Base-by-base conservation (phyloP, 2,797 vertebrate genomes). In the Taeniopygia guttata region DNA sequence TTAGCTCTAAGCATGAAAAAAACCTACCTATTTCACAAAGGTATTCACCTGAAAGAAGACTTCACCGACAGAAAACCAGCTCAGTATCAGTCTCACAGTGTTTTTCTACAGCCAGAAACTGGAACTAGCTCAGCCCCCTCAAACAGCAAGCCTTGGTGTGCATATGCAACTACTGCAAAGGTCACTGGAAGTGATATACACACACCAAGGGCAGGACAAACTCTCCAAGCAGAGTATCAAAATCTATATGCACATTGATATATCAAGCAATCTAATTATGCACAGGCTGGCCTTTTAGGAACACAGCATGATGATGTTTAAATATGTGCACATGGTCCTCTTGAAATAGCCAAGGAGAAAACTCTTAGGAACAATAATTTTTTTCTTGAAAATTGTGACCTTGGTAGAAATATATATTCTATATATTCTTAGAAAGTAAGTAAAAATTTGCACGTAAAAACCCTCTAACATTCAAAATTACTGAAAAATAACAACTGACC, bases 401-500 rank as follows among this genome's bases (percentile, higher is more conserved):
- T 64, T 36, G 5, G 15, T 23, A 72, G 29, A 74, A 89, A 75
- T 3, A 20, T 38, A 38, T 38, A 38, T 38, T 38, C 11, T 38
- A 38, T 38, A 38, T 0, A 0, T 36, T 74, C 60, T 70, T 63
- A 30, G 18, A 77, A 59, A 82, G 23, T 5, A 80, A 3, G 7
- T 15, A 62, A 77, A 94, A 42, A 38, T 36, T 38, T 42, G 20
- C 42, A 70, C 0, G 2, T 32, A 43, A 90, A 94, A 66, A 1
- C 6, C 7, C 20, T 54, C 27, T 59, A 69, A 74, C 7, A 66
- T 48, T 68, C 20, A 90, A 30, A 84, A 67, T 56, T 86, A 56
- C 4, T 74, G 51, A 89, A 88, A 89, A 94, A 60, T 38, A 90
- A 38, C 48, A 87, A 96, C 97, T 97, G 68, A 99, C 99, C 99